These are phyloP conservation scores for Zaprionus gabonicus DNA, from an alignment of 1,140 invertebrate genomes.

Conservation along the genomic window DNA sequence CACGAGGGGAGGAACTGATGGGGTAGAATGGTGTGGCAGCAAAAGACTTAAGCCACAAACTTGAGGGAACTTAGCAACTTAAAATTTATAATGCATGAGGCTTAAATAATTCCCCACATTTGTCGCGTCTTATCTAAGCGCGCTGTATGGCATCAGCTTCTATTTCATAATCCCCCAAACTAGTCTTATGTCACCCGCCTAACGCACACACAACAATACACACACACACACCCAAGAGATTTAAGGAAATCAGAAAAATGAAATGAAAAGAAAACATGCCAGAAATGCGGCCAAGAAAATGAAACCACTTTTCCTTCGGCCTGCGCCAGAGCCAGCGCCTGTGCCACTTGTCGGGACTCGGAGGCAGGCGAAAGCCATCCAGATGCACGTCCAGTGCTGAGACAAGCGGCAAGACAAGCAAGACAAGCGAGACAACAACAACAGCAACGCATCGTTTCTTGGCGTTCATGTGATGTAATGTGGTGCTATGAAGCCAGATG, in stretches of 20 bases:
- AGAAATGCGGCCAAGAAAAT: conserved; percentile 45
- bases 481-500: conserved; percentile 56
- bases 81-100: no score
- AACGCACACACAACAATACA: conserved; percentile 19
- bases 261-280: conserved; percentile 21
- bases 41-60: conserved; percentile 43
- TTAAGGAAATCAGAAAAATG: conserved; percentile 72
- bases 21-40: neutral
- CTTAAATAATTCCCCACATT: neutral
- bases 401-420: neutral
- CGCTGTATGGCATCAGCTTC: conserved; percentile 8
- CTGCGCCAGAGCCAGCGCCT: conserved; percentile 23
- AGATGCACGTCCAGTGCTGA: neutral
- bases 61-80: neutral
- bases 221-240: conserved; percentile 61
- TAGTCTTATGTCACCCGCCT: conserved; percentile 67
- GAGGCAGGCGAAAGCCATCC: conserved; percentile 51
- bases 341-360: conserved; percentile 18
- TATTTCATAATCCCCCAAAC: conserved; percentile 53
- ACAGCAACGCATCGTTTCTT: conserved; percentile 67
- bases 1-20: neutral
- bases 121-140: neutral
- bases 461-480: conserved; percentile 66
- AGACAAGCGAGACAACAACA: conserved; percentile 3
- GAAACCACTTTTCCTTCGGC: conserved; percentile 59